These are phyloP conservation scores for Leucozona laternaria DNA, from an alignment of 2,888 invertebrate genomes.

Conservation along the genomic window DNA sequence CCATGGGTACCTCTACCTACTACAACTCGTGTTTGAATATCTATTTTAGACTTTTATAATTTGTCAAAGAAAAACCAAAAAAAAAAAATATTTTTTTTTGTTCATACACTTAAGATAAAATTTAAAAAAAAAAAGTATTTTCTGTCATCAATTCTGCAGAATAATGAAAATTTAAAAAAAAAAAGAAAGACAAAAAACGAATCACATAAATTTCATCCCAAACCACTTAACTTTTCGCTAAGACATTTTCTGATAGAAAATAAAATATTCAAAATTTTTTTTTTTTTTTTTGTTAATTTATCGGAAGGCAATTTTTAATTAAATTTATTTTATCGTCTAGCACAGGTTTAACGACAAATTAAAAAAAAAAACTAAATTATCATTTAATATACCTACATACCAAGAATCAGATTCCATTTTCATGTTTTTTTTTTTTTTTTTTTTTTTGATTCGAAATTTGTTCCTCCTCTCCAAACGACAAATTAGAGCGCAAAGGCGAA, in stretches of 20 bases:
- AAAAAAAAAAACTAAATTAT: conserved; percentile 3
- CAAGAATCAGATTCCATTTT: background rate
- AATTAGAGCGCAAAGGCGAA: conserved; percentile 6
- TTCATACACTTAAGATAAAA: background rate
- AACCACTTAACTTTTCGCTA: conserved; percentile 36
- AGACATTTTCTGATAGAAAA: conserved; percentile 9
- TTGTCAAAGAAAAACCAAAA: conserved; percentile 26
- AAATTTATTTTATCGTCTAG: background rate
- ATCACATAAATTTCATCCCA: conserved; percentile 11
- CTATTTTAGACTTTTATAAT: conserved; percentile 46
- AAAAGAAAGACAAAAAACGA: background rate
- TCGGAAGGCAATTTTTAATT: conserved; percentile 55
- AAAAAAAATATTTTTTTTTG: background rate
- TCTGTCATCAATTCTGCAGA: background rate
- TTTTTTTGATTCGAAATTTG: conserved; percentile 24
- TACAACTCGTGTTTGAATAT: conserved; percentile 11
- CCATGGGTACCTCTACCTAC: too few species aligned
- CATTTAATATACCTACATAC: background rate
- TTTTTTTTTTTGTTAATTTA: conserved; percentile 37
- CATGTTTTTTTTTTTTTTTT: conserved; percentile 27
- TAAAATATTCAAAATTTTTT: background rate
- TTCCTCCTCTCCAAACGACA: conserved; percentile 1
- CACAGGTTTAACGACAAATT: background rate
- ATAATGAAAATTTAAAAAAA: conserved; percentile 22
- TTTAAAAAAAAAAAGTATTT: conserved; percentile 23